phyloP scores from a whole-genome alignment of 2,888 invertebrate genomes.

The Odontocerum albicorne region DNA sequence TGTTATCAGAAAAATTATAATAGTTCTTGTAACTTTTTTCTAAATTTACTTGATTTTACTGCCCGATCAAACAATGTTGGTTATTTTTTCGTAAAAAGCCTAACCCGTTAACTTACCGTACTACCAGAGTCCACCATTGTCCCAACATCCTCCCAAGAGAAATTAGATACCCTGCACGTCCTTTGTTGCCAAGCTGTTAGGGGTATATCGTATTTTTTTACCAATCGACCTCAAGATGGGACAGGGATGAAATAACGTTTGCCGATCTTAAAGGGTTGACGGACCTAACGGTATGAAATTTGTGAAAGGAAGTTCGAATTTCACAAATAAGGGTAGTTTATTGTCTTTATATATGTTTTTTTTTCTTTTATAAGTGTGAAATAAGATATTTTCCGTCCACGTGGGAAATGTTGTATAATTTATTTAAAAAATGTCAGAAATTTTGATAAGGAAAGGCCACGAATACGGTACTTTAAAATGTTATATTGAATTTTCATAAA shows the following conservation, averaged over 20 bases:
- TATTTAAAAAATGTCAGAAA: neutral
- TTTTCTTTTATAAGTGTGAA: constrained; percentile 3
- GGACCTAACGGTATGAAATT: constrained; percentile 23
- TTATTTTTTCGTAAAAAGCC: too few relatives aligned
- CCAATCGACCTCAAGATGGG: constrained; percentile 15
- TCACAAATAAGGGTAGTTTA: constrained; percentile 2
- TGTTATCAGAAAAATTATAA: too few relatives aligned
- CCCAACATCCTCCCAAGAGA: constrained; percentile 35
- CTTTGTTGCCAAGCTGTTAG: constrained; percentile 34
- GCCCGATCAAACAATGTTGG: too few relatives aligned
- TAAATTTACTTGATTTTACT: too few relatives aligned
- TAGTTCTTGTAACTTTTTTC: too few relatives aligned
- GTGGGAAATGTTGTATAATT: neutral
- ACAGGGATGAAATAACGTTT: constrained; percentile 28
- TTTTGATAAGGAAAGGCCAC: too few relatives aligned
- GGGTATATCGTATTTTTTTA: constrained; percentile 30
- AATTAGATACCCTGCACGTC: constrained; percentile 35
- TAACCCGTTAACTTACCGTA: constrained; percentile 27
- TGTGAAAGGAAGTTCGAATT: constrained; percentile 20
- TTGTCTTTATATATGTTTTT: constrained; percentile 16
- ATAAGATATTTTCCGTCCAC: constrained; percentile 13
- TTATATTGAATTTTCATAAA: too few relatives aligned
- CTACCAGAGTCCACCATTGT: constrained; percentile 32
- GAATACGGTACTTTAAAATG: too few relatives aligned
- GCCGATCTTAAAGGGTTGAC: constrained; percentile 28